Percentiles rank a stretch among this genome's conserved stretches.
These are phyloP conservation scores for Brachyptera putata DNA, from an alignment of 2,888 invertebrate genomes.

Conservation along the genomic window DNA sequence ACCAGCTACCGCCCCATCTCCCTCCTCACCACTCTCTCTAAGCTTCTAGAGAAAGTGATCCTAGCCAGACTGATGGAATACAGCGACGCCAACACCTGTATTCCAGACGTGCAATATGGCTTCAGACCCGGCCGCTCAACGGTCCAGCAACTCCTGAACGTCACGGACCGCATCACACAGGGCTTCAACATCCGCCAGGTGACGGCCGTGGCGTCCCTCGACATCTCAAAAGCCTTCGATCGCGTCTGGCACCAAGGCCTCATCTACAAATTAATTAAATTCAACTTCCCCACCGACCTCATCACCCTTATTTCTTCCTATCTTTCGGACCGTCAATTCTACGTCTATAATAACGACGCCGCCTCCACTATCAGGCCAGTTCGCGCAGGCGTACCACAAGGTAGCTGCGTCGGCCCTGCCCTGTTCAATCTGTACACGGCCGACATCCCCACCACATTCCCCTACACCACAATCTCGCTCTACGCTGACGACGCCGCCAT, in stretches of 20 bases:
- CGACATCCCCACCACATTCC: background rate
- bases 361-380: background rate
- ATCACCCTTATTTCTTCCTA: constrained; percentile 6
- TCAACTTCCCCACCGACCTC: constrained; percentile 1
- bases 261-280: background rate
- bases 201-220: background rate
- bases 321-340: background rate
- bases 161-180: background rate
- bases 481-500: background rate
- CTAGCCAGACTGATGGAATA: too few species aligned
- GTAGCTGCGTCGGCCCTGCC: background rate
- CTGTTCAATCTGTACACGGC: background rate
- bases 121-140: background rate
- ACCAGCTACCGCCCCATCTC: too few species aligned
- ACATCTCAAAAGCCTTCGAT: background rate
- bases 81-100: too few species aligned
- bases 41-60: too few species aligned
- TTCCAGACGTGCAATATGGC: background rate
- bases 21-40: too few species aligned
- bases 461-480: background rate
- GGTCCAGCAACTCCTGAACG: background rate
- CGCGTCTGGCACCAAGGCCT: background rate
- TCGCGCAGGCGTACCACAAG: too few species aligned
- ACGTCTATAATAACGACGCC: background rate
- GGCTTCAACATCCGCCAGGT: background rate